Evolutionary conservation across 1,140 invertebrate genomes (phyloP).

Genomic region (Stenopsyche tienmushanensis): DNA sequence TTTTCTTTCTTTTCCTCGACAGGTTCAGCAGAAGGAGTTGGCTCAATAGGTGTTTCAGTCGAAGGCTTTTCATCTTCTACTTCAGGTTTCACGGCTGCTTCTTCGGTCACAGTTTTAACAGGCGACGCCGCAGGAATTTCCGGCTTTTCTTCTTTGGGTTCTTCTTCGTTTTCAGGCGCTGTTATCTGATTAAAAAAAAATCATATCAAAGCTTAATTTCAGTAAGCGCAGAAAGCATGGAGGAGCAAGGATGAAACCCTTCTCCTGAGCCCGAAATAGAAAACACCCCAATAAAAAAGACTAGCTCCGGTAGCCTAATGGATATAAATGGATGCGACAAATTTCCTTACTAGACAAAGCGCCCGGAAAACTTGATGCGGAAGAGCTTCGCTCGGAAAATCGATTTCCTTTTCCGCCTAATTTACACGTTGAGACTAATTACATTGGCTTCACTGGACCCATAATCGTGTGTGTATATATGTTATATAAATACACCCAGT

Average conservation of each 20-base stretch:
- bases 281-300: no score
- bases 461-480: neutral
- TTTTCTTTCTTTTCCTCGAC: conserved; percentile 41
- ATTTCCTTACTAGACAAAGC: conserved; percentile 24
- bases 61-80: conserved; percentile 40
- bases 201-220: no score
- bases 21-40: conserved; percentile 44
- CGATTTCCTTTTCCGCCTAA: conserved; percentile 14
- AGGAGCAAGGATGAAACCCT: neutral
- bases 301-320: conserved; percentile 16
- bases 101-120: conserved; percentile 35
- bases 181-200: conserved; percentile 46
- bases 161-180: conserved; percentile 21
- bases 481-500: neutral
- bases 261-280: no score
- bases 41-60: conserved; percentile 30
- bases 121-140: neutral
- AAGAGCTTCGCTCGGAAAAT: conserved; percentile 13
- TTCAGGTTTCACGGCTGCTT: conserved; percentile 38
- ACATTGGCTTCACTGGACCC: neutral
- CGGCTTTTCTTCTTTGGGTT: conserved; percentile 17
- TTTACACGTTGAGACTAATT: conserved; percentile 16
- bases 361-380: conserved; percentile 24
- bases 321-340: conserved; percentile 30
- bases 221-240: no score